Evolutionary conservation across 2,113 vertebrate genomes (phyloP), one percentile per base, ranked within the genome.

Genomic region (Poeciliopsis prolifica): DNA sequence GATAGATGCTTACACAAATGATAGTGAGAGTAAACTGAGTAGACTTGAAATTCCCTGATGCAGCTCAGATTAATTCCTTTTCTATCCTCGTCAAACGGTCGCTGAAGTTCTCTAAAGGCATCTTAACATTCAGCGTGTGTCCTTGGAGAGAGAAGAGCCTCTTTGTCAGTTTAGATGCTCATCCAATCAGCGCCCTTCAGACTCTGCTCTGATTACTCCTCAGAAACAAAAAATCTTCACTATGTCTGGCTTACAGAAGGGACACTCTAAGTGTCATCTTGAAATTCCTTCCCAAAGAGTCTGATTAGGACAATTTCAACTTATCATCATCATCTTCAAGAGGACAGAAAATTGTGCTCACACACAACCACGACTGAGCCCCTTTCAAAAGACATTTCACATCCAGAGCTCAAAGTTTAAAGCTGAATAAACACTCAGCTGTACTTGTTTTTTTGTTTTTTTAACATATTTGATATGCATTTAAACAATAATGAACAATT

Each of bases 161-260:
- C 67, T 51, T 72, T 72, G 64, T 62, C 9, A 4, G 3, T 68
- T 66, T 31, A 26, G 48, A 64, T 17, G n/a, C 65, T 78, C 24
- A 5, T 60, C 66, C 71, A 84, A 84, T 86, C 79, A 84, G 29
- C 73, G 74, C 65, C 79, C 79, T 58, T 51, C 68, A 80, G 60
- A 48, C 7, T 0, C 40, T 0, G 35, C 74, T 80, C 35, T 89
- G 82, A 85, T 89, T 83, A 61, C 84, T 74, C 67, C 80, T 78
- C 15, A 75, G 66, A 71, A 68, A 80, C 77, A 54, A 0, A 37
- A 44, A 77, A 44, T 29, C 63, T 65, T 63, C 80, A 51, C 30
- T 73, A 61, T 24, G 65, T 60, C 54, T 15, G 68, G 65, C 72
- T 48, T 15, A 26, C 64, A 26, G 61, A 68, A 11, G 19, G 82